These are phyloP conservation scores for Chelonus formosanus DNA, from an alignment of 2,888 invertebrate genomes.

Conservation along the genomic window DNA sequence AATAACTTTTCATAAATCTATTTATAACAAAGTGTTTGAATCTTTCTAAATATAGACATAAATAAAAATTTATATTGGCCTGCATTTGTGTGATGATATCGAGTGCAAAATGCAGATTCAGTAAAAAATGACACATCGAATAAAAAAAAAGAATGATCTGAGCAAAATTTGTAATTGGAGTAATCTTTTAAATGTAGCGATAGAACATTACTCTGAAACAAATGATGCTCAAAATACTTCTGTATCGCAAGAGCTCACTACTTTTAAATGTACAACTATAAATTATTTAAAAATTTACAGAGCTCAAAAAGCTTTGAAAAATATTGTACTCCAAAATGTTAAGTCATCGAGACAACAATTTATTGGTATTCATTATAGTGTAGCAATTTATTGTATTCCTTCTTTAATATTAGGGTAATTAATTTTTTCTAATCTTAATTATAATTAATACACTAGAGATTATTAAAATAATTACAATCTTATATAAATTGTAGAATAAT, in stretches of 20 bases:
- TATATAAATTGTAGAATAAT: slow-evolving; percentile 48
- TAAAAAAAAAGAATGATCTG: neutral
- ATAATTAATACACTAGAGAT: neutral
- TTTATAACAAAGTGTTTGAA: too few relatives aligned
- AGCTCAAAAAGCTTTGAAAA: slow-evolving; percentile 34
- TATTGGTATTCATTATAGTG: slow-evolving; percentile 50
- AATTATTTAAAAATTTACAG: neutral
- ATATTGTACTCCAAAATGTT: slow-evolving; percentile 36
- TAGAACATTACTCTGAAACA: slow-evolving; percentile 50
- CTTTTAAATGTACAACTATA: slow-evolving; percentile 24
- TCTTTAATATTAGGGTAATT: slow-evolving; percentile 54
- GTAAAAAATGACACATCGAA: too few relatives aligned
- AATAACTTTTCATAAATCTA: too few relatives aligned
- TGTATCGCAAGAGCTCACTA: too few relatives aligned
- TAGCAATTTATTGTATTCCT: slow-evolving; percentile 47
- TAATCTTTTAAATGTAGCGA: slow-evolving; percentile 38
- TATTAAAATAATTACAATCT: neutral
- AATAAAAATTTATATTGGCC: too few relatives aligned
- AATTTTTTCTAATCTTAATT: neutral
- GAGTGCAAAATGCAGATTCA: too few relatives aligned
- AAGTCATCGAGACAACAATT: slow-evolving; percentile 47
- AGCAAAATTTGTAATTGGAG: slow-evolving; percentile 38
- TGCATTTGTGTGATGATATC: too few relatives aligned
- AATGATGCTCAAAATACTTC: slow-evolving; percentile 22
- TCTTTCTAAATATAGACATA: too few relatives aligned